A percentile compares a stretch with the other conserved stretches of the same genome.
Conservation (phyloP, 2,888 invertebrate genomes). For the Folsomia manolachei region DNA sequence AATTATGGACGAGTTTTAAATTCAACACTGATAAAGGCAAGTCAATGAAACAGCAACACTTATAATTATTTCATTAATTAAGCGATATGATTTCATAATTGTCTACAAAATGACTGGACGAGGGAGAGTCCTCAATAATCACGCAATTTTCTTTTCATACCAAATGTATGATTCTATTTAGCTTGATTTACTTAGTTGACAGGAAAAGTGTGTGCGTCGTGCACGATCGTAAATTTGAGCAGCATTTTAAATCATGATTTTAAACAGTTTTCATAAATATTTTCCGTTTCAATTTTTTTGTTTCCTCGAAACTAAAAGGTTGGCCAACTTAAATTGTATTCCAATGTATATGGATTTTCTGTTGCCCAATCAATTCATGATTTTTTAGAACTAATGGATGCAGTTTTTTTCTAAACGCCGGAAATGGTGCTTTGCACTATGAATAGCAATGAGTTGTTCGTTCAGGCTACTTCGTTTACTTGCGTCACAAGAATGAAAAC, state of each 20-base stretch:
- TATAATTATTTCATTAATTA: conserved; percentile 21
- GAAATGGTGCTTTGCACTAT: background rate
- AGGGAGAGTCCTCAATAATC: background rate
- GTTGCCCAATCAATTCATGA: background rate
- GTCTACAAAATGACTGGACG: background rate
- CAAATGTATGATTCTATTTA: background rate
- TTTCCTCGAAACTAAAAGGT: no score
- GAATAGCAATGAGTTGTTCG: background rate
- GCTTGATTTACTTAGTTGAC: background rate
- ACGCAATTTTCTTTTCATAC: background rate
- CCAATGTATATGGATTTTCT: no score
- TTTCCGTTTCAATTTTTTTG: background rate
- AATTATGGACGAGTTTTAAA: background rate
- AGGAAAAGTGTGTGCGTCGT: background rate
- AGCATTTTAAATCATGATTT: background rate
- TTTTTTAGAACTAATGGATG: no score
- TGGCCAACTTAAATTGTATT: no score
- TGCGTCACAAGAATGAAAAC: background rate
- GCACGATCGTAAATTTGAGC: background rate
- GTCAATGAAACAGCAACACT: no score
- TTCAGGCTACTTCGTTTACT: background rate
- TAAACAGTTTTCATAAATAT: background rate
- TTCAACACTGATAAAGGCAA: conserved; percentile 1
- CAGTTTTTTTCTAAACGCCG: background rate
- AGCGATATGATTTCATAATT: conserved; percentile 18